Evolutionary conservation across 2,113 vertebrate species (phyloP).

Genomic region (Daubentonia madagascariensis): DNA sequence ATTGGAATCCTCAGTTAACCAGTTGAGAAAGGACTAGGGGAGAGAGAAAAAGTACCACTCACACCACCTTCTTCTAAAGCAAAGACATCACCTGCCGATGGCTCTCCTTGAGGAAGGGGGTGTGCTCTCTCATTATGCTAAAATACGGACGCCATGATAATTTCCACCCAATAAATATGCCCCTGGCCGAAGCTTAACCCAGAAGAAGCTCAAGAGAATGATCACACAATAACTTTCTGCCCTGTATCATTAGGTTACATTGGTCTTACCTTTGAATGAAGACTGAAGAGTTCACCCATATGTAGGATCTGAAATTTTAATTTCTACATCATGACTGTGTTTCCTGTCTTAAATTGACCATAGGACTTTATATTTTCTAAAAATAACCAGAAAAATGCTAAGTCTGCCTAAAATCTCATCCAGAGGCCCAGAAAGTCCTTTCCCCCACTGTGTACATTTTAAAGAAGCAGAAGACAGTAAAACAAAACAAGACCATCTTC

Average conservation of each 20-base stretch:
- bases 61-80: not conserved
- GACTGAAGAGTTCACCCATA: not conserved
- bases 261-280: not conserved
- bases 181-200: not conserved
- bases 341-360: not conserved
- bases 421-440: not conserved
- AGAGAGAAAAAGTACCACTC: not conserved
- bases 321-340: not conserved
- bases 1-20: not conserved
- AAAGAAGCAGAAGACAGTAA: not conserved
- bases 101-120: not conserved
- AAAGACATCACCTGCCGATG: not conserved
- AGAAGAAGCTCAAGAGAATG: constrained; percentile 34
- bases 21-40: not conserved
- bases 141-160: constrained; percentile 25
- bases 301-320: not conserved
- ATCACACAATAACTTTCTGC: not conserved
- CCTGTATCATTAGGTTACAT: not conserved
- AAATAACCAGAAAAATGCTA: not conserved
- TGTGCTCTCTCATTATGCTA: not conserved
- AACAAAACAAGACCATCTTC: not conserved
- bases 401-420: not conserved
- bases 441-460: not conserved
- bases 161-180: constrained; percentile 36
- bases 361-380: not conserved